A percentile compares a stretch with the other conserved stretches of the same genome.
These are phyloP conservation scores for Xenentodon cancila DNA, from an alignment of 2,797 vertebrate species.

Conservation along the genomic window DNA sequence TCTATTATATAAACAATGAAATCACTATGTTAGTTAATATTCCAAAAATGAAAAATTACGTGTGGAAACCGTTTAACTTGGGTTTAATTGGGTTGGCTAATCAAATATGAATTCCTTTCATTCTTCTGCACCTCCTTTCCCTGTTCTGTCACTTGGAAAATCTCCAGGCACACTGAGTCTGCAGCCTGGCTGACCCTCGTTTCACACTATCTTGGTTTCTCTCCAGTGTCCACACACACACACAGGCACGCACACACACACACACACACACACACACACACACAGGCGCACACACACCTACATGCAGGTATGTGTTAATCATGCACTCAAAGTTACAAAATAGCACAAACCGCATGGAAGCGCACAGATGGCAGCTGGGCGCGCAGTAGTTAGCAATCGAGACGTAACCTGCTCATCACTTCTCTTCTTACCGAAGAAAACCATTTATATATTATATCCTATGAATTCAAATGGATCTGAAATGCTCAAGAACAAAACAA, in stretches of 20 bases:
- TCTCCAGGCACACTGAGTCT: conserved; percentile 70
- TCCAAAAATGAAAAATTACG: conserved; percentile 13
- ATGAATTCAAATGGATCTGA: too few relatives aligned
- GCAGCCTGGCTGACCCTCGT: conserved; percentile 67
- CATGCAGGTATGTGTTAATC: conserved; percentile 26
- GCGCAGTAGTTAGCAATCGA: conserved; percentile 35
- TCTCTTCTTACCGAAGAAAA: conserved; percentile 17
- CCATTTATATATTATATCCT: neutral
- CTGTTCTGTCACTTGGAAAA: conserved; percentile 71
- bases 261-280: neutral
- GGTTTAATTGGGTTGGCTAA: conserved; percentile 16
- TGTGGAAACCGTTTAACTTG: conserved; percentile 22
- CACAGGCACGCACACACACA: neutral
- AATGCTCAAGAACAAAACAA: too few relatives aligned
- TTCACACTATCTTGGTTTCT: conserved; percentile 58
- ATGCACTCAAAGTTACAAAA: conserved; percentile 52
- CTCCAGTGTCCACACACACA: conserved; percentile 28
- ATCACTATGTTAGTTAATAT: neutral
- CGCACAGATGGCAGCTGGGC: conserved; percentile 63
- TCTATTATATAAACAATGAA: neutral
- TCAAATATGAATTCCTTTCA: conserved; percentile 65
- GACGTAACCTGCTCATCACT: conserved; percentile 15
- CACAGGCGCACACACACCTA: conserved; percentile 10
- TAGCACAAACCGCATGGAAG: conserved; percentile 46
- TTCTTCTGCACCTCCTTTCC: conserved; percentile 29